These are phyloP conservation scores for Aphelenchoides besseyi DNA, from an alignment of 1,140 invertebrate species.

Conservation along the genomic window DNA sequence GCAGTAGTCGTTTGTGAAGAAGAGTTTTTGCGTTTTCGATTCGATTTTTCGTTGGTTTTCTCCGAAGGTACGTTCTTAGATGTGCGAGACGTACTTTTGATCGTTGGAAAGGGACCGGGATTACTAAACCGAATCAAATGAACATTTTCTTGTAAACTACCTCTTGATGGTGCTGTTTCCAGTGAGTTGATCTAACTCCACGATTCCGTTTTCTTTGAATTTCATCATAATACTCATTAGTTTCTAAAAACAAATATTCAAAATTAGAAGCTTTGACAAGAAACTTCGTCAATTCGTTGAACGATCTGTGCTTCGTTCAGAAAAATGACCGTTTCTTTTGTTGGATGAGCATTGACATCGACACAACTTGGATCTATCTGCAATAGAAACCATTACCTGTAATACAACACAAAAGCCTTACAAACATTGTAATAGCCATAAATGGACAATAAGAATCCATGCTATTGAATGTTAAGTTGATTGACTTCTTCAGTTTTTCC, in stretches of 20 bases:
- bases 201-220: not conserved
- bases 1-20: too few species aligned
- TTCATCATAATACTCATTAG: not conserved
- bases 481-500: slow-evolving; percentile 26
- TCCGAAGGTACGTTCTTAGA: too few species aligned
- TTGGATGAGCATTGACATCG: slow-evolving; percentile 50
- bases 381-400: slow-evolving; percentile 4
- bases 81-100: too few species aligned
- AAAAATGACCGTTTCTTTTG: slow-evolving; percentile 39
- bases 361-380: slow-evolving; percentile 39
- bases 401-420: not conserved
- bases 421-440: slow-evolving; percentile 25
- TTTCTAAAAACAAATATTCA: slow-evolving; percentile 10
- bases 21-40: too few species aligned
- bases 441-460: slow-evolving; percentile 28
- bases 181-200: not conserved
- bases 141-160: too few species aligned
- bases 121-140: too few species aligned
- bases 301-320: slow-evolving; percentile 40
- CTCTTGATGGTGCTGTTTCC: not conserved
- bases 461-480: slow-evolving; percentile 24
- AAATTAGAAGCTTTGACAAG: slow-evolving; percentile 15
- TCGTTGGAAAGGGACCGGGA: too few species aligned
- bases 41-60: too few species aligned
- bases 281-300: slow-evolving; percentile 32